A percentile compares a stretch with the other conserved stretches of the same genome.
These are phyloP conservation scores for Digitonthophagus gazella DNA, from an alignment of 2,888 invertebrate species.

Conservation along the genomic window DNA sequence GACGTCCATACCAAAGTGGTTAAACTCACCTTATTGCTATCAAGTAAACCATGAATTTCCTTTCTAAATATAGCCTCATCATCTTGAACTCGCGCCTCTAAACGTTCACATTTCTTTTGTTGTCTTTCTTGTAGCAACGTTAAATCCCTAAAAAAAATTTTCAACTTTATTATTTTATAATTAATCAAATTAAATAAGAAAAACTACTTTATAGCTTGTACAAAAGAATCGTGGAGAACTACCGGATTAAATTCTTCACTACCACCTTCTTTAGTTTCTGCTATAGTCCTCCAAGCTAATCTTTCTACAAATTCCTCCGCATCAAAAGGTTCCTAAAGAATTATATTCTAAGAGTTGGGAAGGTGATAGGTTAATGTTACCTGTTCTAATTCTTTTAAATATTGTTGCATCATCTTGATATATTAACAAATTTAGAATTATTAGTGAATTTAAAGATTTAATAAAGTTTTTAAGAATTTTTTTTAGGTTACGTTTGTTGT, in stretches of 20 bases:
- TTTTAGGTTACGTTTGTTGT: slow-evolving; percentile 16
- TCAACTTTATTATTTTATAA: not conserved
- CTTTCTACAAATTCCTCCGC: slow-evolving; percentile 97
- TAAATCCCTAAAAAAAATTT: slow-evolving; percentile 50
- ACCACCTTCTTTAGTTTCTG: slow-evolving; percentile 63
- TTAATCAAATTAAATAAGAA: slow-evolving; percentile 38
- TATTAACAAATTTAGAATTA: not conserved
- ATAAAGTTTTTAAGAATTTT: not conserved
- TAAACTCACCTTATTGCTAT: slow-evolving; percentile 72
- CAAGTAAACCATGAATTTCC: slow-evolving; percentile 78
- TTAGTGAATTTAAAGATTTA: too few relatives aligned
- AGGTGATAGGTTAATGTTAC: too few relatives aligned
- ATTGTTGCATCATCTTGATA: slow-evolving; percentile 77
- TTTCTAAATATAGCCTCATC: slow-evolving; percentile 83
- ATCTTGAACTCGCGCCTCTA: slow-evolving; percentile 79
- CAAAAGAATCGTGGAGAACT: slow-evolving; percentile 85
- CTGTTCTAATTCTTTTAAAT: slow-evolving; percentile 83
- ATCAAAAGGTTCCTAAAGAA: slow-evolving; percentile 86
- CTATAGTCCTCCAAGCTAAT: slow-evolving; percentile 90
- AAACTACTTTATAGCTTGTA: slow-evolving; percentile 80
- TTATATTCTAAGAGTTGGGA: not conserved
- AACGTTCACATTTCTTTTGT: slow-evolving; percentile 78
- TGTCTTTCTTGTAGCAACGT: slow-evolving; percentile 79
- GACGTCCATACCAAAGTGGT: too few relatives aligned
- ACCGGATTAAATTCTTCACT: slow-evolving; percentile 81